Percentiles rank a stretch among this genome's conserved stretches.
phyloP scores from a whole-genome alignment of 2,888 invertebrate species.

The Gastracanthus pulcherrimus region DNA sequence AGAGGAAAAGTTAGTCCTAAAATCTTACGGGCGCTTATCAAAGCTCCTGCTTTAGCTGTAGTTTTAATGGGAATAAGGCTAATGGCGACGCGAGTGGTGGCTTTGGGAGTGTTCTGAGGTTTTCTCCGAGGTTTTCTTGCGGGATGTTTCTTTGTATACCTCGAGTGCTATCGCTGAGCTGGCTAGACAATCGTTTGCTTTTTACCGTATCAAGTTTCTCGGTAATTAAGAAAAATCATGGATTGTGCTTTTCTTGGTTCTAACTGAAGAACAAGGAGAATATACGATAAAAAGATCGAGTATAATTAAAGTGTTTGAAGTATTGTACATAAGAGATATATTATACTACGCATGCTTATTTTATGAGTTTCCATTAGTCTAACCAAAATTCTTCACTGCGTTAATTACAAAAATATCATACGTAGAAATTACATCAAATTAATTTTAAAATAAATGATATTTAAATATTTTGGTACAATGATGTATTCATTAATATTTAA shows the following conservation, averaged over 20 bases:
- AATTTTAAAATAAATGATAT: too few species aligned
- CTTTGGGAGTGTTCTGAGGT: constrained; percentile 4
- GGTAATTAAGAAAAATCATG: constrained; percentile 36
- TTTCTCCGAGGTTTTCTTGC: not conserved
- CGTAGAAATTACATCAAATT: too few species aligned
- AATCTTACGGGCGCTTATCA: not conserved
- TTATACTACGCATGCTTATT: not conserved
- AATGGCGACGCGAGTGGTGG: not conserved
- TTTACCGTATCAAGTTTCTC: constrained; percentile 22
- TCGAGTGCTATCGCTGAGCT: not conserved
- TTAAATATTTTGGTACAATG: too few species aligned
- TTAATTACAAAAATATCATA: too few species aligned
- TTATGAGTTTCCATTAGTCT: too few species aligned
- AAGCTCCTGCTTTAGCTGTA: not conserved
- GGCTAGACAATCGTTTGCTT: constrained; percentile 1
- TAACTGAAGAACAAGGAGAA: not conserved
- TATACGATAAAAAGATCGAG: not conserved
- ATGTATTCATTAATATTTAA: too few species aligned
- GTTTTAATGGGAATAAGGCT: not conserved
- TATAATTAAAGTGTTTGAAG: not conserved
- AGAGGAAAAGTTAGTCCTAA: not conserved
- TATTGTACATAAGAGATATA: too few species aligned
- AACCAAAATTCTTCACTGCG: too few species aligned
- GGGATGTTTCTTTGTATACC: not conserved
- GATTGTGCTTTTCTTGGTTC: not conserved